phyloP scores from a whole-genome alignment of 2,113 vertebrate species.

The Seriola aureovittata region DNA sequence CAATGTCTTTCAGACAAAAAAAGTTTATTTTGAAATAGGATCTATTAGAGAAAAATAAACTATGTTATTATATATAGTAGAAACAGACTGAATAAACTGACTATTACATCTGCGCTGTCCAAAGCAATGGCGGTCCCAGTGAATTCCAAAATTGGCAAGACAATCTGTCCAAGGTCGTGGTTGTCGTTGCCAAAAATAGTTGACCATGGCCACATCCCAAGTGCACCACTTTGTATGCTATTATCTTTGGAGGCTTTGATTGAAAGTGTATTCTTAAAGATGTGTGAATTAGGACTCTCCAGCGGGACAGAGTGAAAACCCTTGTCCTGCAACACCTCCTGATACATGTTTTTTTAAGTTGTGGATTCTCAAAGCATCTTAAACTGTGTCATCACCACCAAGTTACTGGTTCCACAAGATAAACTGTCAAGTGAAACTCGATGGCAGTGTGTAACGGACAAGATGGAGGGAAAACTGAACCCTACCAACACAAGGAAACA shows the following conservation, averaged over 20 bases:
- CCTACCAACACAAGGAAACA: not conserved
- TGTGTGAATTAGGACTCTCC: constrained; percentile 86
- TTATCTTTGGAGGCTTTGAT: constrained; percentile 92
- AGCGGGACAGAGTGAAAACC: constrained; percentile 63
- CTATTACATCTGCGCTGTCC: constrained; percentile 15
- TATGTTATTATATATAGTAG: not conserved
- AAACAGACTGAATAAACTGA: constrained; percentile 14
- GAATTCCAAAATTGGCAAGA: constrained; percentile 94
- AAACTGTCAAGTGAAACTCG: not conserved
- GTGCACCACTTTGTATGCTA: constrained; percentile 92
- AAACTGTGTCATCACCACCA: not conserved
- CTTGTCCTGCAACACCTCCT: constrained; percentile 40
- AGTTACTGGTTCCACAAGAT: constrained; percentile 27
- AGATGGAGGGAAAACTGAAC: not conserved
- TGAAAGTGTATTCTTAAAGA: constrained; percentile 90
- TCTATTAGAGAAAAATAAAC: not conserved
- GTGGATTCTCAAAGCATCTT: constrained; percentile 19
- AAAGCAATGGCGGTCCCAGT: constrained; percentile 76
- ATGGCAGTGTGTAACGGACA: not conserved
- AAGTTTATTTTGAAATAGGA: not conserved
- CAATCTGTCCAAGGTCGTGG: constrained; percentile 90
- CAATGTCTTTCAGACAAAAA: not conserved
- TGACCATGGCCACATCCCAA: constrained; percentile 84
- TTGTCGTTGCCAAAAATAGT: constrained; percentile 94
- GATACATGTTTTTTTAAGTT: constrained; percentile 18